Base-by-base conservation (phyloP, 2,888 invertebrate species). In the Drosophila seclusa region DNA sequence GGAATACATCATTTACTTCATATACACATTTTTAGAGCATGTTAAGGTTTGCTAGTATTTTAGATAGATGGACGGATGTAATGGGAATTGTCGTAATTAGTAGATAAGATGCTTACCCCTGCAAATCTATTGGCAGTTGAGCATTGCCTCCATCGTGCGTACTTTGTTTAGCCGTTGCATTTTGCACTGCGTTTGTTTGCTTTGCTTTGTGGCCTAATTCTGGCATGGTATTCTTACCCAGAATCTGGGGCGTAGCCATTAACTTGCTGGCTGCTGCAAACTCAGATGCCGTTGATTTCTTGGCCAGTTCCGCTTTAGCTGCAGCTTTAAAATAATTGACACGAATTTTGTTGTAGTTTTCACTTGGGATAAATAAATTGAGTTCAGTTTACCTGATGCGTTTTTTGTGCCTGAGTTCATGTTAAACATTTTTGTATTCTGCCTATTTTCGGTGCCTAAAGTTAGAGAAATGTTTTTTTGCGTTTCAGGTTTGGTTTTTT, bases 391-490 rank as follows among this genome's bases (percentile, higher is more conserved):
- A 24, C 11, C 49, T 21, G 50, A 0, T 6, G 24, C 0, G 18
- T 6, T 42, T 32, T 69, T 66, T 6, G 21, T 11, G 4, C 38
- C 2, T 18, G 60, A 63, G 36, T 57, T 77, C 0, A 59, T 21
- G 29, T 80, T 80, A n/a, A 50, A 49, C 34, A 32, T n/a, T 57
- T 57, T 79, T 21, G 57, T 1, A 38, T 24, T 55, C 21, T 60
- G 57, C 2, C 32, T 48, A 31, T 48, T 60, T n/a, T 60, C 40
- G 11, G 52, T 5, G 34, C 27, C 18, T 42, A 60, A 52, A 38
- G 32, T 49, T 24, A 45, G 11, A 11, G 40, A n/a, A 11, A 32
- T 27, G 6, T n/a, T 58, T 31, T 67, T 70, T n/a, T 53, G 76
- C 2, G 52, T 10, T 21, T 53, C 50, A 10, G 76, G n/a, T 55